Percentiles rank a stretch among this genome's conserved stretches.
phyloP scores from a whole-genome alignment of 2,797 vertebrate species.

The Cynodonichthys magdalenae region DNA sequence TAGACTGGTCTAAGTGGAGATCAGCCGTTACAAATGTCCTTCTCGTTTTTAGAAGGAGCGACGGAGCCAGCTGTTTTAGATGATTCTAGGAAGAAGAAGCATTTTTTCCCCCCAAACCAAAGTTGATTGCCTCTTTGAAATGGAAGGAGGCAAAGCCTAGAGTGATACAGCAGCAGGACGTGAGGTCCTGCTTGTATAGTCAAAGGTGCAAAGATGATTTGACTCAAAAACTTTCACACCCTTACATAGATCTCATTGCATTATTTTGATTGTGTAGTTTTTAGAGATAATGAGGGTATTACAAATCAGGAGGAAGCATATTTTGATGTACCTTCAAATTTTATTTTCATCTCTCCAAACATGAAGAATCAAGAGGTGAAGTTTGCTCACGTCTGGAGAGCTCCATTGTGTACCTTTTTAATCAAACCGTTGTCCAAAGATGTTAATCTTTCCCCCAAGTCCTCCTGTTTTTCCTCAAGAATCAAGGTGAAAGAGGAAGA shows the following conservation, averaged over 20 bases:
- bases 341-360: conserved; percentile 64
- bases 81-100: conserved; percentile 70
- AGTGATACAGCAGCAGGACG: conserved; percentile 64
- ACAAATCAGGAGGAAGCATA: conserved; percentile 76
- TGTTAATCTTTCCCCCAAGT: conserved; percentile 32
- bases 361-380: conserved; percentile 75
- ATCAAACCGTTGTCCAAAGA: conserved; percentile 70
- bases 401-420: conserved; percentile 67
- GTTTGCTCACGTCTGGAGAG: conserved; percentile 65
- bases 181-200: conserved; percentile 71
- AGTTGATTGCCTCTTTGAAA: conserved; percentile 66
- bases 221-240: conserved; percentile 65
- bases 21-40: conserved; percentile 73
- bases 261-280: conserved; percentile 73
- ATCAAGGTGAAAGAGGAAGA: conserved; percentile 73
- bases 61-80: conserved; percentile 62
- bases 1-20: conserved; percentile 76
- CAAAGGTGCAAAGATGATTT: conserved; percentile 65
- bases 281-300: conserved; percentile 74
- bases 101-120: conserved; percentile 73
- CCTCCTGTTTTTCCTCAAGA: conserved; percentile 65
- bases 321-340: conserved; percentile 70
- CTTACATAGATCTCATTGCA: conserved; percentile 70
- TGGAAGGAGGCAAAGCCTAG: conserved; percentile 59
- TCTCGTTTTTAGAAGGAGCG: conserved; percentile 73